phyloP scores from a whole-genome alignment of 1,140 invertebrate species.

The Trypoxylus dichotomus region DNA sequence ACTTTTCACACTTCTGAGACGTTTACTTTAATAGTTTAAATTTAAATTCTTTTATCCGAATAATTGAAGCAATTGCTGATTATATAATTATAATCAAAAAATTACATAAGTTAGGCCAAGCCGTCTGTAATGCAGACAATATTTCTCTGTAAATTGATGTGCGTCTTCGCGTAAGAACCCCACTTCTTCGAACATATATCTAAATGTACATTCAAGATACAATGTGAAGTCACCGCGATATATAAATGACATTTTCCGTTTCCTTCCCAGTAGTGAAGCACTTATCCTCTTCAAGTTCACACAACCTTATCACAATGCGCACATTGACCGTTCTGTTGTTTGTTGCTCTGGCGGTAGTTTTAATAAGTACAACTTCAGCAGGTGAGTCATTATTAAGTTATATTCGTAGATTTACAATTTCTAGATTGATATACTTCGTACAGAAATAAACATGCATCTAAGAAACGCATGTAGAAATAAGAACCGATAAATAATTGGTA shows the following conservation, averaged over 20 bases:
- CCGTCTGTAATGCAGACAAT: no score
- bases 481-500: not conserved
- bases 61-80: no score
- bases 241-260: slow-evolving; percentile 8
- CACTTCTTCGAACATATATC: not conserved
- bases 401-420: not conserved
- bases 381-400: not conserved
- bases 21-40: no score
- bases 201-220: not conserved
- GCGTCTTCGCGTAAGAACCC: not conserved
- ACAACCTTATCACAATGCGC: not conserved
- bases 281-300: not conserved
- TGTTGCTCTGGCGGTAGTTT: slow-evolving; percentile 2
- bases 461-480: not conserved
- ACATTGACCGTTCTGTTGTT: not conserved
- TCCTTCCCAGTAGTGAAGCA: slow-evolving; percentile 10
- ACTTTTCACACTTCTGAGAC: no score
- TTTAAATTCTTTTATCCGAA: no score
- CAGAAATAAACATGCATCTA: not conserved
- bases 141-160: no score
- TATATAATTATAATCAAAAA: no score
- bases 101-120: no score
- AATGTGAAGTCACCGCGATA: not conserved
- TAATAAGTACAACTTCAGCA: not conserved
- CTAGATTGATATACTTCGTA: not conserved